Percentiles rank a stretch among this genome's conserved stretches.
Evolutionary conservation across 2,797 vertebrate genomes (phyloP).

Genomic region (Prionace glauca): DNA sequence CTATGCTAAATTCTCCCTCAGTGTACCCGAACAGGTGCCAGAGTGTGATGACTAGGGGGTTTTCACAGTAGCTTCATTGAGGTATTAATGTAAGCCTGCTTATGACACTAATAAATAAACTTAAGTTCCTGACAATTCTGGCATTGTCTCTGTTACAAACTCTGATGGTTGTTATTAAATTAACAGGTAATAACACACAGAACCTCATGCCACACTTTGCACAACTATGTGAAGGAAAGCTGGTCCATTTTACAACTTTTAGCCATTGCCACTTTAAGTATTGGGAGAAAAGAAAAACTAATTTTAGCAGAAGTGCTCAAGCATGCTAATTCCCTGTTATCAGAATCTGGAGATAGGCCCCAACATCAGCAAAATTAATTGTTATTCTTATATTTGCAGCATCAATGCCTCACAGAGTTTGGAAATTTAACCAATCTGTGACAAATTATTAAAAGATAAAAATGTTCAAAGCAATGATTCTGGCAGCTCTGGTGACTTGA

Average conservation of each 20-base stretch:
- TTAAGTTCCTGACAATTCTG: too few species aligned
- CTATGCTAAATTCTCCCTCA: too few species aligned
- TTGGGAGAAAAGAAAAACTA: not conserved
- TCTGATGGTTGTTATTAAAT: not conserved
- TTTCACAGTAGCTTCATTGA: too few species aligned
- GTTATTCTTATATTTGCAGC: not conserved
- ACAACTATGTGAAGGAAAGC: not conserved
- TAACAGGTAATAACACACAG: not conserved
- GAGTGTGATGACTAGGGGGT: too few species aligned
- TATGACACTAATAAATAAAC: too few species aligned
- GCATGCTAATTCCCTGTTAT: not conserved
- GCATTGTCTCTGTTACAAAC: too few species aligned
- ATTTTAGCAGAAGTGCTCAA: not conserved
- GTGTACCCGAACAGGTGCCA: too few species aligned
- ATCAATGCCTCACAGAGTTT: not conserved
- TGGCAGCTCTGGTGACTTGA: not conserved
- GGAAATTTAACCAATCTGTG: not conserved
- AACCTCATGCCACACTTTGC: not conserved
- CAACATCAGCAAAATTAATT: not conserved
- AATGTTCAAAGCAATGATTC: not conserved
- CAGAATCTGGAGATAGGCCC: not conserved
- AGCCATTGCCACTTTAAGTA: not conserved
- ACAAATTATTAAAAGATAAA: constrained; percentile 8
- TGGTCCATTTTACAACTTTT: not conserved
- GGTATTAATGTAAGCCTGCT: too few species aligned